These are phyloP conservation scores for Drosophila kanekoi DNA, from an alignment of 2,888 invertebrate genomes.

Conservation along the genomic window DNA sequence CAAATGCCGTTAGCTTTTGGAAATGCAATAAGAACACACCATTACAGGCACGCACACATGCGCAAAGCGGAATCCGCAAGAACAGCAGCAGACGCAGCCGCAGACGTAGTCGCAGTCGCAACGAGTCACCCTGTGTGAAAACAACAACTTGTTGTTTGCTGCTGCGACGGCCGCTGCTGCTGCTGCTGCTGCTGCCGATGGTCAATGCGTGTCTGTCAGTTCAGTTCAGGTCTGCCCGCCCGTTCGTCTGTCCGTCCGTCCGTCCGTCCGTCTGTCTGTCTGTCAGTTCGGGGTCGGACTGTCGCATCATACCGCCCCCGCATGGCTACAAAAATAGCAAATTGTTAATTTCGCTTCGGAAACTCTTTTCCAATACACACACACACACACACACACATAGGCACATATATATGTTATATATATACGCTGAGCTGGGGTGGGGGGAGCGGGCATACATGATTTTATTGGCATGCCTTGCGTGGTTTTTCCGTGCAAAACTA, in stretches of 20 bases:
- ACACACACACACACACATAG: slow-evolving; percentile 21
- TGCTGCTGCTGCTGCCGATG: slow-evolving; percentile 40
- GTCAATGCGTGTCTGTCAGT: slow-evolving; percentile 58
- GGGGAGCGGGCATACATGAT: slow-evolving; percentile 59
- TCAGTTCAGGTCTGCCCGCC: slow-evolving; percentile 13
- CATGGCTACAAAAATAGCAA: slow-evolving; percentile 72
- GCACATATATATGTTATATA: background rate
- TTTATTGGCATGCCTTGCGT: slow-evolving; percentile 77
- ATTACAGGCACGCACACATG: slow-evolving; percentile 15
- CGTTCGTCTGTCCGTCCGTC: slow-evolving; percentile 23
- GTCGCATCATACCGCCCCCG: slow-evolving; percentile 67
- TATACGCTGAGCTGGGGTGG: background rate
- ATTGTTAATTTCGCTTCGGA: slow-evolving; percentile 78
- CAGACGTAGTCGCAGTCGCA: background rate
- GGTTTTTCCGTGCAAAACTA: slow-evolving; percentile 74
- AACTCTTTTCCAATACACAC: slow-evolving; percentile 76
- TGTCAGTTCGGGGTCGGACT: slow-evolving; percentile 56
- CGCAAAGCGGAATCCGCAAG: slow-evolving; percentile 7
- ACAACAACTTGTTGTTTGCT: slow-evolving; percentile 60
- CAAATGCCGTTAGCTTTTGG: slow-evolving; percentile 59
- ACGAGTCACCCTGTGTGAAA: slow-evolving; percentile 32
- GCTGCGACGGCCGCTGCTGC: slow-evolving; percentile 7
- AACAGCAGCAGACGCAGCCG: slow-evolving; percentile 6
- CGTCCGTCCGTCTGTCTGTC: slow-evolving; percentile 38
- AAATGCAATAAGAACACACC: slow-evolving; percentile 49